These are phyloP conservation scores for Agrochola lychnidis DNA, from an alignment of 2,888 invertebrate species.

Conservation along the genomic window DNA sequence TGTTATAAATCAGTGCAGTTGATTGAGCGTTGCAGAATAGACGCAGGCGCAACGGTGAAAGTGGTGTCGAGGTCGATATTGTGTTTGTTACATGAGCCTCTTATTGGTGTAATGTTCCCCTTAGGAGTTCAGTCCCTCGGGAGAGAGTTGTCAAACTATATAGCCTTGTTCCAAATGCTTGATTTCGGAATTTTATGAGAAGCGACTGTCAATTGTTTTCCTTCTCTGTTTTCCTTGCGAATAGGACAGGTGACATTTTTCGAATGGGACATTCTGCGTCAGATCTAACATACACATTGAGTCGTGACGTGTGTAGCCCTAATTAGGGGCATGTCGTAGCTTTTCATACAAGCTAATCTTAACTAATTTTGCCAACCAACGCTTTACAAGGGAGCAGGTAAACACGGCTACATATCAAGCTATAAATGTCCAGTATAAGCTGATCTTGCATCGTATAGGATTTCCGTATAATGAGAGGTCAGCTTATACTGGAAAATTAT, in stretches of 20 bases:
- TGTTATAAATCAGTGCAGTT: conserved; percentile 46
- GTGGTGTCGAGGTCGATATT: conserved; percentile 58
- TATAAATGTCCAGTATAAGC: too few relatives aligned
- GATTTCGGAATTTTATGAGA: not conserved
- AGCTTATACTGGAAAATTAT: too few relatives aligned
- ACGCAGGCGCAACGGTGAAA: conserved; percentile 61
- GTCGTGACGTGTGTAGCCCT: not conserved
- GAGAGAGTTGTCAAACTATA: not conserved
- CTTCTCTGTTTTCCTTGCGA: too few relatives aligned
- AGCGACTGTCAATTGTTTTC: not conserved
- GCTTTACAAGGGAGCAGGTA: not conserved
- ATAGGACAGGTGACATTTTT: too few relatives aligned
- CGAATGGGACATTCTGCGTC: too few relatives aligned
- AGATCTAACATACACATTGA: not conserved
- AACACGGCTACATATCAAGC: too few relatives aligned
- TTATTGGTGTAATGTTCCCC: not conserved
- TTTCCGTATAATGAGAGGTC: too few relatives aligned
- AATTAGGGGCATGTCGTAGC: too few relatives aligned
- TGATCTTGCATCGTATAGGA: too few relatives aligned
- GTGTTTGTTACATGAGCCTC: conserved; percentile 34
- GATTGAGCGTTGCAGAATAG: conserved; percentile 57
- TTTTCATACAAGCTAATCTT: too few relatives aligned
- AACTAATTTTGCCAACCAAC: not conserved
- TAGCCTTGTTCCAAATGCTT: not conserved
- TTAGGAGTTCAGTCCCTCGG: not conserved